These are phyloP conservation scores for Cyclophora albipunctata DNA, from an alignment of 2,888 invertebrate species.

Conservation along the genomic window DNA sequence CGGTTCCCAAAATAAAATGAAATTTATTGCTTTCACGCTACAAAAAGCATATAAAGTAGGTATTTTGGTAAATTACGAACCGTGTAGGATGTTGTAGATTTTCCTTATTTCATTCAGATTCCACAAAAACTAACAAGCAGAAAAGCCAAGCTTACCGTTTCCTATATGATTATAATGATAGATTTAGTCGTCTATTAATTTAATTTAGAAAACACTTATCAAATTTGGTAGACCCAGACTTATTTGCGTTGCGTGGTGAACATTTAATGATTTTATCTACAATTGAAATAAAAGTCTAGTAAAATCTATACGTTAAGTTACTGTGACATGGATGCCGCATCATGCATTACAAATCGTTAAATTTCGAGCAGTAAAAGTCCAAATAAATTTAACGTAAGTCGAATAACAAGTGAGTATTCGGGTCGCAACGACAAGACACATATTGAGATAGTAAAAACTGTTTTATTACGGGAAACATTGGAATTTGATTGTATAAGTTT, in stretches of 20 bases:
- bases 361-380: constrained; percentile 56
- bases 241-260: too few species aligned
- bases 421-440: constrained; percentile 48
- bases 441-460: constrained; percentile 55
- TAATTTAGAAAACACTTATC: too few species aligned
- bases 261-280: too few species aligned
- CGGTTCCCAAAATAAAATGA: constrained; percentile 15
- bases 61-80: constrained; percentile 19
- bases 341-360: constrained; percentile 41
- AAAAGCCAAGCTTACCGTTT: too few species aligned
- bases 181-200: too few species aligned
- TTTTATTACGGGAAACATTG: constrained; percentile 61
- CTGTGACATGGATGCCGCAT: neutral
- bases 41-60: constrained; percentile 20
- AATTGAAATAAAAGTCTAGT: too few species aligned
- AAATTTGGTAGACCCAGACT: too few species aligned
- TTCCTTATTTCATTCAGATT: neutral
- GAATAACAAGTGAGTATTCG: constrained; percentile 56
- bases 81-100: constrained; percentile 12
- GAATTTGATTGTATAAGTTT: constrained; percentile 36
- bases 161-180: too few species aligned
- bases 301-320: too few species aligned
- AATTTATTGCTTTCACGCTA: constrained; percentile 20
- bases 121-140: neutral
- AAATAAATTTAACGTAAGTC: constrained; percentile 55